Conservation (phyloP, 2,797 vertebrate species). For the Eremophila alpestris region DNA sequence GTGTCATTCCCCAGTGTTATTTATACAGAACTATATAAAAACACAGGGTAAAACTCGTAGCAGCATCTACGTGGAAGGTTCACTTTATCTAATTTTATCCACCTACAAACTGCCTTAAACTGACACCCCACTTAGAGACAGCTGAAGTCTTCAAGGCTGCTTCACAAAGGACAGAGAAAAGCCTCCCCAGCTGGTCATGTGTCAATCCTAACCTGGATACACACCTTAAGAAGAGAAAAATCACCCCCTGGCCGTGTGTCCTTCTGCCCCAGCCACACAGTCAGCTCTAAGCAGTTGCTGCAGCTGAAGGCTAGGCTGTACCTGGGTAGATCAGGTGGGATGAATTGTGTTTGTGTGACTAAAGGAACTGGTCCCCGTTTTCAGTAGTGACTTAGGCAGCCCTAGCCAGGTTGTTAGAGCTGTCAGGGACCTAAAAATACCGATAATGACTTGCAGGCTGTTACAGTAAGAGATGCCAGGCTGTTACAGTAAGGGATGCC, state of each 20-base stretch:
- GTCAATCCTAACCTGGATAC: neutral
- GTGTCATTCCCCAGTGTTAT: conserved; percentile 7
- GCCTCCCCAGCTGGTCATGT: neutral
- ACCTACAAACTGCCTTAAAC: neutral
- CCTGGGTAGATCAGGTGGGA: neutral
- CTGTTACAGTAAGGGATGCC: neutral
- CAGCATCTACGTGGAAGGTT: neutral
- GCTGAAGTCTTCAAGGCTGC: neutral
- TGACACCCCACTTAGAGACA: neutral
- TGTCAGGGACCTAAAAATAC: conserved; percentile 11
- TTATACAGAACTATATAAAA: conserved; percentile 43
- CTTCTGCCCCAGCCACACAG: neutral
- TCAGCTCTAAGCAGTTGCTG: neutral
- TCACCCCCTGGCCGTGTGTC: neutral
- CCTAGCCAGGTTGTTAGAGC: neutral
- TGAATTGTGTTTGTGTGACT: neutral
- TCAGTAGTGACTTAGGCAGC: neutral
- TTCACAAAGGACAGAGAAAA: neutral
- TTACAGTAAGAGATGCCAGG: neutral
- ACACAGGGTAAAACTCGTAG: neutral
- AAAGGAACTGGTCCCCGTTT: neutral
- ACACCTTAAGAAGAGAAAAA: neutral
- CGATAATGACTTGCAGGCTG: neutral
- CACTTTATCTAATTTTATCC: neutral
- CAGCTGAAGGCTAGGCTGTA: neutral